Evolutionary conservation across 2,113 vertebrate species (phyloP).

Genomic region (Illadopsis cleaveri): DNA sequence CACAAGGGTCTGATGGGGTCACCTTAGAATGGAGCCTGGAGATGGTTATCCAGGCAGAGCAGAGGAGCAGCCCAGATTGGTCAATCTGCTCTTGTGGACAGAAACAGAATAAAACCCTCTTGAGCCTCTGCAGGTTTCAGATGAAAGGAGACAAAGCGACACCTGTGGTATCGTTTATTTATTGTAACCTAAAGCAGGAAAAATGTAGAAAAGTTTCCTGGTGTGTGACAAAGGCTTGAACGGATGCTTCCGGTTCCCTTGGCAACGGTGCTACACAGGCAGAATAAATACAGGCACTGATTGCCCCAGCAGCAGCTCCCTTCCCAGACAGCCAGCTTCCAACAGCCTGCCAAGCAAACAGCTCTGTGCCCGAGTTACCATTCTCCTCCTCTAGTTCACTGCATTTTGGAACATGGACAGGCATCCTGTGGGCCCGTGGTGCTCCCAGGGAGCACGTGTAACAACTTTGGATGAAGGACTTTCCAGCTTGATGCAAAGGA

Average conservation of each 20-base stretch:
- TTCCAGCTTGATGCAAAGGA: not conserved
- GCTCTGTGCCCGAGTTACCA: not conserved
- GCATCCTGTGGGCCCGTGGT: rapidly evolving
- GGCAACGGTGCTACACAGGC: slow-evolving; percentile 50
- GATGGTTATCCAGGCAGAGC: not conserved
- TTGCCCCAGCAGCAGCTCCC: slow-evolving; percentile 6
- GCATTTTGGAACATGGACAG: not conserved
- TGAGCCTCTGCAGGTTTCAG: rapidly evolving
- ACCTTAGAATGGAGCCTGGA: not conserved
- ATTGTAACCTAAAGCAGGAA: slow-evolving; percentile 33
- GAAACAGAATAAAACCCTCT: not conserved
- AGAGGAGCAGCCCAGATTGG: not conserved
- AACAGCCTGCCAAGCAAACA: not conserved
- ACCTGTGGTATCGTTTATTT: not conserved
- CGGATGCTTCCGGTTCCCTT: slow-evolving; percentile 59
- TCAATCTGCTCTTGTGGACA: not conserved
- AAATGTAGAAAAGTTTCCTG: slow-evolving; percentile 17
- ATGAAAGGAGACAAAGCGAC: not conserved
- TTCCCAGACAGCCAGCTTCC: not conserved
- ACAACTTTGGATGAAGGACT: not conserved
- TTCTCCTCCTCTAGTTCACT: not conserved
- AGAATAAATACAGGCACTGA: not conserved
- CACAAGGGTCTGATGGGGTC: not conserved
- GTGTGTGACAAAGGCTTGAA: slow-evolving; percentile 34
- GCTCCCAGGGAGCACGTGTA: not conserved